These are phyloP conservation scores for Meta bourneti DNA, from an alignment of 2,888 invertebrate species.

Conservation along the genomic window DNA sequence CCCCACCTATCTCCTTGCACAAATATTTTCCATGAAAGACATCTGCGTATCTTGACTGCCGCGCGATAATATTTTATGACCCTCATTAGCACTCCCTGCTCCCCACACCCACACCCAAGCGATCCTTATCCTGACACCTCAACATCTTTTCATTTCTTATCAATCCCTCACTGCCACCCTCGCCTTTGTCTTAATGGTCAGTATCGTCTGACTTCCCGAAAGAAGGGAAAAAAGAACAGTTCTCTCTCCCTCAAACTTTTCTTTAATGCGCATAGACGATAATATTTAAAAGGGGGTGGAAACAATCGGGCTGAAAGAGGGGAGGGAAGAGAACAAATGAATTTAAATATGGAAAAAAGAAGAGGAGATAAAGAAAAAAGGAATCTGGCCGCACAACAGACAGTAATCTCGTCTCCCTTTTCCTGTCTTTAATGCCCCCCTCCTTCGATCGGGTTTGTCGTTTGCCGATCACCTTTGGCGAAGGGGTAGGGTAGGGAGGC, in stretches of 20 bases:
- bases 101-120: neutral
- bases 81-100: neutral
- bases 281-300: neutral
- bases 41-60: neutral
- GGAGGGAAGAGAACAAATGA: conserved; percentile 19
- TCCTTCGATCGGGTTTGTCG: neutral
- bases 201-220: conserved; percentile 3
- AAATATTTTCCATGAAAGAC: neutral
- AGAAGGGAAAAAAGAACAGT: neutral
- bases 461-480: conserved; percentile 64
- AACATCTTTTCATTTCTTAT: conserved; percentile 4
- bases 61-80: conserved; percentile 22
- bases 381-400: too few species aligned
- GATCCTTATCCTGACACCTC: neutral
- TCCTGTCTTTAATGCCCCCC: conserved; percentile 5
- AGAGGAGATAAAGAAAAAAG: neutral
- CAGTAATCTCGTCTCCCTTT: conserved; percentile 45
- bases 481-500: neutral
- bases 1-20: neutral
- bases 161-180: neutral
- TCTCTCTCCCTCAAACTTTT: neutral
- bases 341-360: neutral
- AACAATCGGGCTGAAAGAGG: neutral
- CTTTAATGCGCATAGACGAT: neutral
- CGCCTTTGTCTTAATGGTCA: conserved; percentile 29